These are phyloP conservation scores for Salticus scenicus DNA, from an alignment of 2,888 invertebrate genomes.

Conservation along the genomic window DNA sequence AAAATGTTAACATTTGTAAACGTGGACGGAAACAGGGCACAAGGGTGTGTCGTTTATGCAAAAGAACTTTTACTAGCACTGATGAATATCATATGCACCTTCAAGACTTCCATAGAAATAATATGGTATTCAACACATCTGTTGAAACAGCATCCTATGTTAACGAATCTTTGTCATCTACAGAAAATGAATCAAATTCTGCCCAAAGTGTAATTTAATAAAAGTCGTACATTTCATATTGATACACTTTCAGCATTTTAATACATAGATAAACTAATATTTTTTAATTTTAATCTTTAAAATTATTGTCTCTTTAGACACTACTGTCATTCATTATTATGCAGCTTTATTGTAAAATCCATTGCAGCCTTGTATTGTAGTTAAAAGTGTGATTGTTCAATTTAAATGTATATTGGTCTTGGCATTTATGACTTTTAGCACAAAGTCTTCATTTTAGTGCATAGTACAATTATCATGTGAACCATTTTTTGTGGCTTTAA, in stretches of 20 bases:
- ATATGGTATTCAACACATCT: conserved; percentile 14
- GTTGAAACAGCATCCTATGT: conserved; percentile 20
- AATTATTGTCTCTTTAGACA: conserved; percentile 10
- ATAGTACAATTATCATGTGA: not conserved
- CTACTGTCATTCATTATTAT: not conserved
- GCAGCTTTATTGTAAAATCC: not conserved
- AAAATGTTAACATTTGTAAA: conserved; percentile 34
- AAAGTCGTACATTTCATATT: not conserved
- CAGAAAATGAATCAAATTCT: conserved; percentile 58
- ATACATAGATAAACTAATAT: not conserved
- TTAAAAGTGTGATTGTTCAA: not conserved
- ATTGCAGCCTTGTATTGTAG: not conserved
- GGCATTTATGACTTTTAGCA: conserved; percentile 2
- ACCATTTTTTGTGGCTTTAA: not conserved
- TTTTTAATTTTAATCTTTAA: not conserved
- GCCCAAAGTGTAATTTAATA: conserved; percentile 38
- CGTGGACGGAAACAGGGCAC: conserved; percentile 57
- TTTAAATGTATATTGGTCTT: not conserved
- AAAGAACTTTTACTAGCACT: conserved; percentile 49
- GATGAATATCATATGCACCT: conserved; percentile 48
- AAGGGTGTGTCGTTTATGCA: conserved; percentile 58
- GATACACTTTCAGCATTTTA: not conserved
- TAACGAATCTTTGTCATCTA: conserved; percentile 43
- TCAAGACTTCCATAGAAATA: conserved; percentile 44
- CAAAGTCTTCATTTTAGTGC: not conserved